phyloP scores from a whole-genome alignment of 1,140 invertebrate genomes.

The Drosophila ohnishii region DNA sequence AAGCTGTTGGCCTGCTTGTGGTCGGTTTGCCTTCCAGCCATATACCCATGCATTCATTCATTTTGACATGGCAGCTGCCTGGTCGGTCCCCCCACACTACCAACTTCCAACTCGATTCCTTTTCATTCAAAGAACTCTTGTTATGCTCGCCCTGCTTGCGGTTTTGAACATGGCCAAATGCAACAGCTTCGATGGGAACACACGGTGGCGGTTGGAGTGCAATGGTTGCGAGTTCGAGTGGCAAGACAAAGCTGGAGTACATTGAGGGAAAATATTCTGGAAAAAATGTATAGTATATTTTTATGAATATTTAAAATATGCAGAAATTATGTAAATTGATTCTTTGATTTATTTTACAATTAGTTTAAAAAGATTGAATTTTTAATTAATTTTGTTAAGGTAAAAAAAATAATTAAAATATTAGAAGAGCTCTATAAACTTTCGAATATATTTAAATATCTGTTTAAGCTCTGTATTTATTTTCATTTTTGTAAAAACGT shows the following conservation, averaged over 20 bases:
- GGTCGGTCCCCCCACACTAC: conserved; percentile 30
- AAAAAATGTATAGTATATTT: not conserved
- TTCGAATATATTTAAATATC: not conserved
- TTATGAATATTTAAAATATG: too few species aligned
- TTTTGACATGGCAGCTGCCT: conserved; percentile 71
- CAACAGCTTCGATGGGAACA: conserved; percentile 55
- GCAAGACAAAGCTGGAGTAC: conserved; percentile 31
- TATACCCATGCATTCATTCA: conserved; percentile 65
- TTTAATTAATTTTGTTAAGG: too few species aligned
- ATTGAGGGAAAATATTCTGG: not conserved
- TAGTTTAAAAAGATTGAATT: too few species aligned
- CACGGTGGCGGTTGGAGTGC: conserved; percentile 15
- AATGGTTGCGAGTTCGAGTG: conserved; percentile 16
- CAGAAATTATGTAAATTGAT: too few species aligned
- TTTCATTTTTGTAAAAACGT: too few species aligned
- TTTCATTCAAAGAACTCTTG: conserved; percentile 49
- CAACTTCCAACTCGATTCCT: conserved; percentile 10
- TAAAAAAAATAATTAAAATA: not conserved
- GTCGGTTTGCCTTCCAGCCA: conserved; percentile 39
- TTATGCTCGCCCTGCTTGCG: conserved; percentile 57
- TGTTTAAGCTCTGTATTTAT: too few species aligned
- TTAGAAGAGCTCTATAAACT: fast-evolving
- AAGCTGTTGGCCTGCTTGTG: conserved; percentile 65
- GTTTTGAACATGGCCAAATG: conserved; percentile 51
- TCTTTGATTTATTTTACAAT: too few species aligned